A percentile compares a stretch with the other conserved stretches of the same genome.
These are phyloP conservation scores for Bos indicus DNA, from an alignment of 2,113 vertebrate genomes.

Conservation along the genomic window DNA sequence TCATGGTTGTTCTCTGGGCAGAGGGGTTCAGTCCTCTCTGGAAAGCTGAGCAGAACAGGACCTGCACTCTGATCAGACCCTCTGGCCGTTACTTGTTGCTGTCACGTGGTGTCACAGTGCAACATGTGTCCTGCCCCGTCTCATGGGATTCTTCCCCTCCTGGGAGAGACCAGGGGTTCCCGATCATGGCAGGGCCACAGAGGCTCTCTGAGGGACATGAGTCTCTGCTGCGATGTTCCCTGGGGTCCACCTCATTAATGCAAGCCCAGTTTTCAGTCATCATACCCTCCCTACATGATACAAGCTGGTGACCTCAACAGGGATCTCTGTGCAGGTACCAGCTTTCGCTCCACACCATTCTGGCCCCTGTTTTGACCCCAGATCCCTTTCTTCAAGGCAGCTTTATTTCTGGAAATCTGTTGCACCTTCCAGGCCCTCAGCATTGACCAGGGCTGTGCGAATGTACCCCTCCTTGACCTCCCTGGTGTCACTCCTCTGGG, in stretches of 20 bases:
- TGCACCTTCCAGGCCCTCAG: background rate
- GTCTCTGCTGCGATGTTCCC: background rate
- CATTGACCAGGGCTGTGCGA: background rate
- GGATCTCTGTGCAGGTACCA: background rate
- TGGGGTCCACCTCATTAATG: too few species aligned
- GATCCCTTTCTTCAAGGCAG: background rate
- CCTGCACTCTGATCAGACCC: background rate
- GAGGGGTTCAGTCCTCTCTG: background rate
- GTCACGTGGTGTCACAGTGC: background rate
- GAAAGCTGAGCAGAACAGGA: background rate
- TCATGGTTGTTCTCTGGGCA: background rate
- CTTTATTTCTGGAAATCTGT: background rate
- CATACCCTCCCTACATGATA: accelerated
- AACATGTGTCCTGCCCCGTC: background rate
- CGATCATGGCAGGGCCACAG: background rate
- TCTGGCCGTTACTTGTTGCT: background rate
- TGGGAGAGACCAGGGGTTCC: background rate
- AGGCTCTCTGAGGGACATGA: background rate
- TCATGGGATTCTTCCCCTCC: background rate
- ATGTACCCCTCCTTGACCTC: background rate
- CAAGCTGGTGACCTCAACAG: background rate
- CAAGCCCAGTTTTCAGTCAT: background rate
- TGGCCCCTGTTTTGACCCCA: background rate
- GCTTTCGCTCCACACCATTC: background rate
- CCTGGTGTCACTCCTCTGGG: background rate